Conservation (phyloP, 1,140 invertebrate genomes). For the Geopemphigus sp. region DNA sequence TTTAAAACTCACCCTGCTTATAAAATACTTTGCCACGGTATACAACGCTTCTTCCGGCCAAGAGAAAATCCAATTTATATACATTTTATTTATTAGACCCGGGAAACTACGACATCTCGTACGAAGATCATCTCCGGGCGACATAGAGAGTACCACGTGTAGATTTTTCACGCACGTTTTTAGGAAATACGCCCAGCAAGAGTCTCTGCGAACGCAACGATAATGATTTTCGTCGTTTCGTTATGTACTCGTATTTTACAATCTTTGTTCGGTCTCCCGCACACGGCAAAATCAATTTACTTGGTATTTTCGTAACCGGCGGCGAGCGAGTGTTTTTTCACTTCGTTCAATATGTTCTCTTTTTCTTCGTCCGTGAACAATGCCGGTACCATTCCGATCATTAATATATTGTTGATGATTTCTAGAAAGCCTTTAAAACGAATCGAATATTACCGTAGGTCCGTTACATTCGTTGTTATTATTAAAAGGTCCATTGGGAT, state of each 20-base stretch:
- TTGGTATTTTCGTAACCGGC: slow-evolving; percentile 69
- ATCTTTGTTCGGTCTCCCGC: neutral
- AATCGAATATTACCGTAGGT: too few relatives aligned
- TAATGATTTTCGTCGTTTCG: neutral
- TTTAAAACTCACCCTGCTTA: neutral
- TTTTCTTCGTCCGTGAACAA: slow-evolving; percentile 85
- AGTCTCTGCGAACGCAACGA: slow-evolving; percentile 61
- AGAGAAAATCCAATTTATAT: slow-evolving; percentile 89
- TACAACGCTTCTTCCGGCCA: slow-evolving; percentile 87
- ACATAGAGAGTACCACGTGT: slow-evolving; percentile 87
- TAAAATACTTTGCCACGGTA: slow-evolving; percentile 67
- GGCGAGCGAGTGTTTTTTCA: slow-evolving; percentile 65
- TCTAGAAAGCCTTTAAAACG: slow-evolving; percentile 70
- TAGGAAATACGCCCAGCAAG: slow-evolving; percentile 81
- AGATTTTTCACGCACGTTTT: slow-evolving; percentile 75
- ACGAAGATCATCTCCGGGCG: slow-evolving; percentile 75
- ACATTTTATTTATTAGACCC: slow-evolving; percentile 86
- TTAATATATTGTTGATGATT: slow-evolving; percentile 85
- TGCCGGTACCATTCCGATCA: slow-evolving; percentile 78
- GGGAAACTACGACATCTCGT: slow-evolving; percentile 85
- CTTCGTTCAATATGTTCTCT: slow-evolving; percentile 68
- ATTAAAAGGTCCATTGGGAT: too few relatives aligned
- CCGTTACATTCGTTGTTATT: too few relatives aligned
- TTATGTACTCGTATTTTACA: neutral
- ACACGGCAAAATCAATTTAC: slow-evolving; percentile 57